Conservation (phyloP, 2,888 invertebrate species). For the Melanophora roralis region DNA sequence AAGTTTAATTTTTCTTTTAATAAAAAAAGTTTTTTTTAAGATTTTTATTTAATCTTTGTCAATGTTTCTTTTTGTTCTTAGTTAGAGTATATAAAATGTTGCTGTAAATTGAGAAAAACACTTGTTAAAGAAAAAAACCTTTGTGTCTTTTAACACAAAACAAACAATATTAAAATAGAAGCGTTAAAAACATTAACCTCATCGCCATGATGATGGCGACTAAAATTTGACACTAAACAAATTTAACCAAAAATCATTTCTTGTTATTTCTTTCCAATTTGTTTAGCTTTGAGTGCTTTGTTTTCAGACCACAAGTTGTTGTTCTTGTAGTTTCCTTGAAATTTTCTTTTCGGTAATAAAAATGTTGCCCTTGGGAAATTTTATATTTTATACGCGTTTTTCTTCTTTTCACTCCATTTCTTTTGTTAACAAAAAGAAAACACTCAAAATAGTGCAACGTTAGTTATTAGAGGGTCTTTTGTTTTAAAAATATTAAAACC, state of each 20-base stretch:
- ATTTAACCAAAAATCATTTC: slow-evolving; percentile 30
- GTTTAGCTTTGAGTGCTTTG: neutral
- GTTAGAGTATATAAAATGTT: neutral
- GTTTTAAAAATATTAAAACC: slow-evolving; percentile 32
- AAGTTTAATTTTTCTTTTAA: neutral
- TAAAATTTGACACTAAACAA: slow-evolving; percentile 33
- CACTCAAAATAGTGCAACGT: slow-evolving; percentile 31
- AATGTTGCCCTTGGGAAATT: slow-evolving; percentile 56
- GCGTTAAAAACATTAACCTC: slow-evolving; percentile 4
- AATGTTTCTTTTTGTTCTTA: slow-evolving; percentile 4
- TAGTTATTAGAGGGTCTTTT: slow-evolving; percentile 26
- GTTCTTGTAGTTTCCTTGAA: slow-evolving; percentile 39
- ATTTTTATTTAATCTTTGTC: slow-evolving; percentile 3
- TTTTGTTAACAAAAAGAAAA: slow-evolving; percentile 1
- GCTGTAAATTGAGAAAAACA: slow-evolving; percentile 29
- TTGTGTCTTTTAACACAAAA: slow-evolving; percentile 24
- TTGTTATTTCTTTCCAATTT: slow-evolving; percentile 1
- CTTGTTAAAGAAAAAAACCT: neutral
- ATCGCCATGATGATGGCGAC: slow-evolving; percentile 16
- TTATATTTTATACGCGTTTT: neutral
- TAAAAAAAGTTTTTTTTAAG: neutral
- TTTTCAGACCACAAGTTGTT: neutral
- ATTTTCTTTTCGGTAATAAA: slow-evolving; percentile 51
- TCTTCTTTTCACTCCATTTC: slow-evolving; percentile 15
- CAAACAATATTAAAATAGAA: slow-evolving; percentile 42